Evolutionary conservation across 2,797 vertebrate species (phyloP).

Genomic region (Malurus splendens): DNA sequence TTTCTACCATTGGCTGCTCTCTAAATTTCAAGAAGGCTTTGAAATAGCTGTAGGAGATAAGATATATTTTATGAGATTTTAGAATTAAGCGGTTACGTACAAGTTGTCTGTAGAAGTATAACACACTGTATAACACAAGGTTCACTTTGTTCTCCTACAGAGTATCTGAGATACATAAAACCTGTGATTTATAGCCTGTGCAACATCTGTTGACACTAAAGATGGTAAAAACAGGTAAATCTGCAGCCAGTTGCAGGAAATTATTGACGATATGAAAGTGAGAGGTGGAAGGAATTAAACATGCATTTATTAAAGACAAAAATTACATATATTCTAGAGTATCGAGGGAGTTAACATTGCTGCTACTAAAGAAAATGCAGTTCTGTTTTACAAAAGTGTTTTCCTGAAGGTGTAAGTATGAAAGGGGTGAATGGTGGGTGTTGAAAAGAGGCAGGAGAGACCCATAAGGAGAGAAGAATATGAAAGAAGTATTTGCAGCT

Average conservation of each 20-base stretch:
- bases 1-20: neutral
- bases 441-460: conserved; percentile 8
- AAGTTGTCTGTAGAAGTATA: neutral
- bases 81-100: neutral
- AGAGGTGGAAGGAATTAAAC: conserved; percentile 38
- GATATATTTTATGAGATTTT: neutral
- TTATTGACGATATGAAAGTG: conserved; percentile 29
- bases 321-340: neutral
- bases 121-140: neutral
- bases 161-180: neutral
- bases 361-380: conserved; percentile 8
- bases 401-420: neutral
- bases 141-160: neutral
- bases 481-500: neutral
- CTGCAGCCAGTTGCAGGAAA: conserved; percentile 17
- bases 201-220: conserved; percentile 22
- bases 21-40: neutral
- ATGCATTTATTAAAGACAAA: conserved; percentile 19
- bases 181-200: neutral
- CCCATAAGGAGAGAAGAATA: neutral
- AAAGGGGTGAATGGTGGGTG: neutral
- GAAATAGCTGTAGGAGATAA: neutral
- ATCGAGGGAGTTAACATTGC: neutral
- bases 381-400: conserved; percentile 20
- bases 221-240: conserved; percentile 23